Percentiles rank a stretch among this genome's conserved stretches.
Evolutionary conservation across 2,797 vertebrate genomes (phyloP).

Genomic region (Eremophila alpestris): DNA sequence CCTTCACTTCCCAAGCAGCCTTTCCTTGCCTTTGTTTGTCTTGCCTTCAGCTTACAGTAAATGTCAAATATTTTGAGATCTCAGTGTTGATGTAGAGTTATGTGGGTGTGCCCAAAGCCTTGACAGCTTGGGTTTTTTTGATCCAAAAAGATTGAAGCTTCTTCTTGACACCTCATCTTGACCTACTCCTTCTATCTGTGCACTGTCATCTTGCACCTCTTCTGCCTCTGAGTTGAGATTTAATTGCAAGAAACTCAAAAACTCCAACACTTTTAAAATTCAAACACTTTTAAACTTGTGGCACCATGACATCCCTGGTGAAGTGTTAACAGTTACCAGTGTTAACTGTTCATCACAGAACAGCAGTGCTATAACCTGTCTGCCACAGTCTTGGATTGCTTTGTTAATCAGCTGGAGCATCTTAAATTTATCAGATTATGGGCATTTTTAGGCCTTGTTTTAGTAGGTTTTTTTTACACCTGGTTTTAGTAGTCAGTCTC

Average conservation of each 20-base stretch:
- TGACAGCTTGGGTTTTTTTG: not conserved
- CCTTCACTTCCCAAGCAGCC: not conserved
- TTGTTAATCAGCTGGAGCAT: not conserved
- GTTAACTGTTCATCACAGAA: not conserved
- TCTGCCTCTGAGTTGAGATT: not conserved
- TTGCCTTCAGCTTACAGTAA: not conserved
- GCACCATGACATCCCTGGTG: not conserved
- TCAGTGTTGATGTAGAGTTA: not conserved
- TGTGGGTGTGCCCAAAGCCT: not conserved
- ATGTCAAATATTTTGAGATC: conserved; percentile 15
- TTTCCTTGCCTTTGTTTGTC: not conserved
- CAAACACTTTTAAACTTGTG: not conserved
- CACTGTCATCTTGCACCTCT: not conserved
- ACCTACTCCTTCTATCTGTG: not conserved
- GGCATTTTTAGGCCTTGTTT: not conserved
- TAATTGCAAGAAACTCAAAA: not conserved
- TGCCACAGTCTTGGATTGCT: not conserved
- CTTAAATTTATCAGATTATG: not conserved
- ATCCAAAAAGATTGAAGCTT: not conserved
- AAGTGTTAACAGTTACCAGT: not conserved
- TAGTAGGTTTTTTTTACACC: not conserved
- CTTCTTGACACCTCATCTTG: not conserved
- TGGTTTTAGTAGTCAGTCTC: not conserved
- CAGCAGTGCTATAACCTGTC: not conserved
- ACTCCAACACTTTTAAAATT: not conserved